Evolutionary conservation across 2,113 vertebrate species (phyloP).

Genomic region (Piaya cayana): DNA sequence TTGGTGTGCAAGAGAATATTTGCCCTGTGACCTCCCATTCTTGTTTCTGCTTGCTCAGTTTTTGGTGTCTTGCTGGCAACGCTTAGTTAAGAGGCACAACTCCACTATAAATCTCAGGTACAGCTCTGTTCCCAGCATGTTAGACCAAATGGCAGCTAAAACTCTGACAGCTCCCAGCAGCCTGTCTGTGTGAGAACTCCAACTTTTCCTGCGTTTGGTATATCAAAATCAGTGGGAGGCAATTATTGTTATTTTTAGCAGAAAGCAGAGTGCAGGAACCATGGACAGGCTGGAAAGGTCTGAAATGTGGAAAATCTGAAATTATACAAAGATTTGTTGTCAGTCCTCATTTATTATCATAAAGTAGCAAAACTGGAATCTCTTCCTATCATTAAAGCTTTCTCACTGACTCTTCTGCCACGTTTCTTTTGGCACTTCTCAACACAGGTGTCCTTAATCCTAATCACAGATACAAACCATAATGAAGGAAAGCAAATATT

Average conservation of each 20-base stretch:
- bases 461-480: not conserved
- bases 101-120: not conserved
- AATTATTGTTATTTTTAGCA: constrained; percentile 51
- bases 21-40: not conserved
- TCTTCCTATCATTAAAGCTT: not conserved
- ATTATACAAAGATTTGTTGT: constrained; percentile 5
- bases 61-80: not conserved
- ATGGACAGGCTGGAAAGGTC: constrained; percentile 26
- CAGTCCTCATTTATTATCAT: not conserved
- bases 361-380: constrained; percentile 5
- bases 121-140: not conserved
- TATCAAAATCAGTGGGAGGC: constrained; percentile 39
- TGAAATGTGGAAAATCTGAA: constrained; percentile 50
- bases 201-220: constrained; percentile 1
- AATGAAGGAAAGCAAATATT: not conserved
- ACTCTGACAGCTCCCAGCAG: not conserved
- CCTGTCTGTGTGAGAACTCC: not conserved
- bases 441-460: not conserved
- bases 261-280: constrained; percentile 5
- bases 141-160: not conserved
- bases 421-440: not conserved
- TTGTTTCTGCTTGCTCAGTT: not conserved
- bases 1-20: not conserved
- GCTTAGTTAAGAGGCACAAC: not conserved
- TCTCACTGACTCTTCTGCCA: not conserved